Conservation (phyloP, 1,140 invertebrate species). For the Brachionus koreanus region DNA sequence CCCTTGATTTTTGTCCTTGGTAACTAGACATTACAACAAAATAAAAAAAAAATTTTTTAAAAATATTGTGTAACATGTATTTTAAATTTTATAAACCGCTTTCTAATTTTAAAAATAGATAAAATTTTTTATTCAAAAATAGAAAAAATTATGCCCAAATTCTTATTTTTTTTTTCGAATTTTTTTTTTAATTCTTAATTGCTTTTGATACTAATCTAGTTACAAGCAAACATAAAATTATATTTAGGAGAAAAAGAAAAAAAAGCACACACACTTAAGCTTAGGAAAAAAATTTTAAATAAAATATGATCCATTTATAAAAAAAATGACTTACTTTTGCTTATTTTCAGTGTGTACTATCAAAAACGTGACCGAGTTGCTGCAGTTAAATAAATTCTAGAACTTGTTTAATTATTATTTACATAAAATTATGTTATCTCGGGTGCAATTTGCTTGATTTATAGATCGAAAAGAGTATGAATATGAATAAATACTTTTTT, state of each 20-base stretch:
- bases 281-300: neutral
- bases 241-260: neutral
- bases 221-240: neutral
- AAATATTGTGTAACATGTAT: too few species aligned
- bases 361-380: neutral
- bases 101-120: too few species aligned
- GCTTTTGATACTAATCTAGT: neutral
- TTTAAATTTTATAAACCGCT: too few species aligned
- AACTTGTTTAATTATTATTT: neutral
- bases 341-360: neutral
- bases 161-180: too few species aligned
- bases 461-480: neutral
- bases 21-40: too few species aligned
- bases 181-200: too few species aligned
- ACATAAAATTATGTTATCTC: neutral
- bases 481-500: neutral
- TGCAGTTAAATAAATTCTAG: neutral
- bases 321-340: neutral
- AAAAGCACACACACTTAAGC: neutral
- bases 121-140: too few species aligned
- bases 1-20: too few species aligned
- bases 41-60: too few species aligned
- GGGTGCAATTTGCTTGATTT: neutral
- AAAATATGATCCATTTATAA: neutral
- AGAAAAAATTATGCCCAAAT: too few species aligned